phyloP scores from a whole-genome alignment of 2,888 invertebrate genomes.

The Diarsia mendica region DNA sequence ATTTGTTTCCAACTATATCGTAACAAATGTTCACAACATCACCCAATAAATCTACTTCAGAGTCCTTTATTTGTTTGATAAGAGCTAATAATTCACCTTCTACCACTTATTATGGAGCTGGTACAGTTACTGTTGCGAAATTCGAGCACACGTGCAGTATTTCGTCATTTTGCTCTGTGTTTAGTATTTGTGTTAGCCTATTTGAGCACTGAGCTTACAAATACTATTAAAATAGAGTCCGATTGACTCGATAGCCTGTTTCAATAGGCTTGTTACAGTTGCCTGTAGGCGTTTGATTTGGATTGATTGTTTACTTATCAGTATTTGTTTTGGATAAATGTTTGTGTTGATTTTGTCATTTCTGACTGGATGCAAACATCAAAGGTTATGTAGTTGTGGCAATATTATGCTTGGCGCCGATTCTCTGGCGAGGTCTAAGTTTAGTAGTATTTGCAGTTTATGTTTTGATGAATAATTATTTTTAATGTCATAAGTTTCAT shows the following conservation, averaged over 20 bases:
- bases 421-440: background rate
- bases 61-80: constrained; percentile 61
- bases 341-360: constrained; percentile 5
- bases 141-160: constrained; percentile 65
- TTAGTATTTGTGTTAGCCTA: constrained; percentile 52
- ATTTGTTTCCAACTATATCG: background rate
- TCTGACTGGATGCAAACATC: background rate
- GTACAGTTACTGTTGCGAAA: constrained; percentile 54
- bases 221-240: constrained; percentile 55
- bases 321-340: constrained; percentile 20
- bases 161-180: constrained; percentile 51
- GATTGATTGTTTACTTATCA: constrained; percentile 30
- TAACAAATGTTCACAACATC: constrained; percentile 37
- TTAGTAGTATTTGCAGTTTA: background rate
- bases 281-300: constrained; percentile 32
- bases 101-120: constrained; percentile 39
- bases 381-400: background rate
- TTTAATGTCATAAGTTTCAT: background rate
- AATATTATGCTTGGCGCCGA: background rate
- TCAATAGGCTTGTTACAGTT: constrained; percentile 37
- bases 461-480: background rate
- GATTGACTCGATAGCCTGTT: constrained; percentile 48
- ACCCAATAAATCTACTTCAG: constrained; percentile 47
- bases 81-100: constrained; percentile 56
- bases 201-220: constrained; percentile 58